Evolutionary conservation across 2,888 invertebrate genomes (phyloP), one percentile per base, ranked within the genome.

Genomic region (Tipula vernalis): DNA sequence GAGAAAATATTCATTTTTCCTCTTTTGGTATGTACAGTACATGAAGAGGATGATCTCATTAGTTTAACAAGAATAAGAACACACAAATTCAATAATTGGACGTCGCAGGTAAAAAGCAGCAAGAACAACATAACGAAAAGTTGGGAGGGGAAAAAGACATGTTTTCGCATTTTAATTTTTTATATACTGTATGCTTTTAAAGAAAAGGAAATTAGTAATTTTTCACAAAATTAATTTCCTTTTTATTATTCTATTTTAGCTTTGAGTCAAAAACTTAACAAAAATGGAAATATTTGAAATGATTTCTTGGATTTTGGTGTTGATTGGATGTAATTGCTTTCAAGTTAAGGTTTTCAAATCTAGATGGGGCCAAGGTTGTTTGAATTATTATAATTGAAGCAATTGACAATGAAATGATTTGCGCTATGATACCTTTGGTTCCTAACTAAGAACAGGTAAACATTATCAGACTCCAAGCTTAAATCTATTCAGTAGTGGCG

Each of bases 31-130:
- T 71, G 8, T 28, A 28, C 28, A 71, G 28, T 28, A 71, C 57
- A 18, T 57, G 57, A 18, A 57, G 57, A 57, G 28, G 28, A 57
- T 71, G 39, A 39, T 84, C 84, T 84, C 84, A 84, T 84, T 84
- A 84, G 84, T 39, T 15, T 84, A 84, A 84, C 84, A 41, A 84
- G 84, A 39, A 39, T 41, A 41, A 71, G 28, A 71, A 71, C 71
- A 71, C 71, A 71, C 71, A 36, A 83, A 84, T 84, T 39, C 36
- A 84, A 84, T 84, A 84, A 84, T 84, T 84, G 84, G 84, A 84
- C 84, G 36, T 71, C 71, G 71, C 71, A 71, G 71, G 71, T 71
- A 71, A 71, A 71, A 18, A 18, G 18, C 8, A 71, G 51, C 51
- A 44, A 44, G 0, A 44, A 44, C 44, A 44, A 51, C 57, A 28